Base-by-base conservation (phyloP, 1,140 invertebrate species). In the Calephelis virginiensis region DNA sequence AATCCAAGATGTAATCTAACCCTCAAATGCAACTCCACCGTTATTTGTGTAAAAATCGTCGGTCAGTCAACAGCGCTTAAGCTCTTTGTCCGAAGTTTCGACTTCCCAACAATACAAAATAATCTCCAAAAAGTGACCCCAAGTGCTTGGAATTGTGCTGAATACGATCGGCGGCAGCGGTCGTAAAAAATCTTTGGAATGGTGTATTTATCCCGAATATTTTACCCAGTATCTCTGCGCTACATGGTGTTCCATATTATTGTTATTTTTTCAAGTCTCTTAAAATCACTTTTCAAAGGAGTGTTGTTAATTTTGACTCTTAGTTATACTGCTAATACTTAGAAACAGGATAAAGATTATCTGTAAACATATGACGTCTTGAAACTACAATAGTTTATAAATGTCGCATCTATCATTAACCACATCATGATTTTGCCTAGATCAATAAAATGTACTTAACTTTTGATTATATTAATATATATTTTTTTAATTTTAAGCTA, bases 71-170 rank as follows among this genome's bases (percentile, higher is more conserved):
- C 81, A 83, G 79, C 70, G 73, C 77, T 80, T 78, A 69, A 68
- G 48, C 60, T 71, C 73, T 82, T 90, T 89, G 82, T 88, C 68
- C 69, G 28, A 45, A 64, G 81, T 86, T 87, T 89, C 80, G 85
- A 83, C 81, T 85, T 69, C 66, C 64, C 75, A 68, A 89, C 88
- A 90, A 89, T 86, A 70, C 67, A 70, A 70, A 79, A 80, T 89
- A 86, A 88, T 88, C 88, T 83, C 82, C 88, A 88, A 88, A 90
- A 90, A 90, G 81, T 90, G 88, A 90, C 88, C 88, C 88, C 86
- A 88, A 90, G 85, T 82, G 74, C 78, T 83, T 68, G 70, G 77
- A 70, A 80, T 80, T 76, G 78, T 78, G 72, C 64, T 81, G 69
- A 83, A 83, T 80, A 70, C 64, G 62, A 72, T 77, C 73, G 69